Base-by-base conservation (phyloP, 2,888 invertebrate species). In the Yponomeuta plumbellus region DNA sequence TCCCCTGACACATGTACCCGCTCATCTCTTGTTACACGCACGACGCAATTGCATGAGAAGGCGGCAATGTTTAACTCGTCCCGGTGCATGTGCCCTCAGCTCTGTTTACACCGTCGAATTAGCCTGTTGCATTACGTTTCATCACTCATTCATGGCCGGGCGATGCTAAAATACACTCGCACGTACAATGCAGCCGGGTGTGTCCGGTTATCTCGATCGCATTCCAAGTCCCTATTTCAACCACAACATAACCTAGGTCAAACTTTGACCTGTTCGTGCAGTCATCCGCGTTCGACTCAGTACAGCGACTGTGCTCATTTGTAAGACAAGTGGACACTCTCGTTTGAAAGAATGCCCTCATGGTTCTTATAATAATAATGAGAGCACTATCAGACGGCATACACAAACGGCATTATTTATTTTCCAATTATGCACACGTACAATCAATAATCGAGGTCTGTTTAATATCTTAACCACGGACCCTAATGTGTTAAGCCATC, bases 251-350 rank as follows among this genome's bases (percentile, higher is more conserved):
- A 61, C 61, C 61, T 61, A 34, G n/a, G 61, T 34, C 61, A 61
- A 39, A 17, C 61, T 61, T 64, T 52, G 64, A 40, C 64, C 22
- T 64, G 64, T 52, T 64, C 34, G 34, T 34, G 34, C 22, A 39
- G 34, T 26, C 62, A 34, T 34, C 23, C 34, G n/a, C 21, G 26
- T 0, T 56, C 56, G n/a, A 17, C 58, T 21, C 20, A 58, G 21
- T 58, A 20, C 58, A 58, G n/a, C 21, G 58, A 58, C 58, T 58
- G 57, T n/a, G 20, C 20, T 20, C 58, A 21, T 58, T 58, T 13
- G 17, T 8, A 13, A 4, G 44, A 52, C 44, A 52, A 52, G 17
- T 17, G 44, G 17, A 17, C 44, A 17, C 44, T 13, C 17, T 13
- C 13, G 44, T 52, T 52, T 17, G 13, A 52, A 52, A 52, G 10